A percentile compares a stretch with the other conserved stretches of the same genome.
Conservation (phyloP, 2,888 invertebrate genomes). For the Achlya flavicornis region DNA sequence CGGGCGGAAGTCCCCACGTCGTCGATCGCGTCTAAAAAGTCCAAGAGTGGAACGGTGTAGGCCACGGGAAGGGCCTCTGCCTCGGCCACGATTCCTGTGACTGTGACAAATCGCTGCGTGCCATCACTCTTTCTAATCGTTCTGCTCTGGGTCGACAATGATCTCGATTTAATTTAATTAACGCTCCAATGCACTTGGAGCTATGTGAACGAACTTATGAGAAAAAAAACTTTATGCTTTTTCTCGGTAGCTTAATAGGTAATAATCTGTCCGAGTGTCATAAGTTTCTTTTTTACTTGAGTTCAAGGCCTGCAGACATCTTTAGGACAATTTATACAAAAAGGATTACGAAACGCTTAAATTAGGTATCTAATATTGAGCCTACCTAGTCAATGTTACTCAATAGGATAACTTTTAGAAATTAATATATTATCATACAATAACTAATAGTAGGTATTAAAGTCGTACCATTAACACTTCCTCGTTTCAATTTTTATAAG, state of each 20-base stretch:
- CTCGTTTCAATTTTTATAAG: background rate
- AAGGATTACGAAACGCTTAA: background rate
- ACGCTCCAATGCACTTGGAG: conserved; percentile 61
- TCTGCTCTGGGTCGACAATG: conserved; percentile 65
- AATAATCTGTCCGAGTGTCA: background rate
- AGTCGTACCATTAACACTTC: background rate
- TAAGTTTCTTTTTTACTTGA: conserved; percentile 9
- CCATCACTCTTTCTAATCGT: conserved; percentile 62
- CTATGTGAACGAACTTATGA: conserved; percentile 54
- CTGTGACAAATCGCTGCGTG: conserved; percentile 79
- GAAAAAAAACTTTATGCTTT: conserved; percentile 34
- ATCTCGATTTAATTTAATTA: conserved; percentile 76
- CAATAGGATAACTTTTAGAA: too few relatives aligned
- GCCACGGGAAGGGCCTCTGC: conserved; percentile 25
- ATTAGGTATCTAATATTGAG: too few relatives aligned
- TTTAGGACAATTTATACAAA: background rate
- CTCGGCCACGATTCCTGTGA: conserved; percentile 42
- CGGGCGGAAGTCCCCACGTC: conserved; percentile 65
- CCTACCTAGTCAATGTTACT: too few relatives aligned
- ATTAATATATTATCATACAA: background rate
- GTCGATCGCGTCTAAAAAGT: conserved; percentile 24
- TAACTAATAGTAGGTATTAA: background rate
- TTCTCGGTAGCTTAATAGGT: conserved; percentile 19
- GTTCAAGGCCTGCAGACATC: conserved; percentile 8
- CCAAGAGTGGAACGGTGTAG: conserved; percentile 33